Conservation (phyloP, 2,888 invertebrate genomes). For the Tethea ocularis region DNA sequence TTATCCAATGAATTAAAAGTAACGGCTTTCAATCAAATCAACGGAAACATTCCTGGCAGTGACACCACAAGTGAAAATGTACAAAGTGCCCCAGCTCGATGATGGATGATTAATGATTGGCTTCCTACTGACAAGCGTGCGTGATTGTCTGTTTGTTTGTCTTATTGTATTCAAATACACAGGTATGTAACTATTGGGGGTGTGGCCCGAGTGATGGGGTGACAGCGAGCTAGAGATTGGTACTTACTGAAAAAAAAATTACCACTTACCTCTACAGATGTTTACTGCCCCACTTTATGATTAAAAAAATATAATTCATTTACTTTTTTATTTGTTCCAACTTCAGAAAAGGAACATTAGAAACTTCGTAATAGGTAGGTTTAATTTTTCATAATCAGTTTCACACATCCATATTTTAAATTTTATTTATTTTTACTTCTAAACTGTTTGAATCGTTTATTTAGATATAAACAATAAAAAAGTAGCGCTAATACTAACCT, state of each 20-base stretch:
- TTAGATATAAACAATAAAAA: no score
- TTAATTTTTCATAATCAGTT: no score
- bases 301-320: no score
- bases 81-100: conserved; percentile 21
- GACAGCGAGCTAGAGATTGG: conserved; percentile 5
- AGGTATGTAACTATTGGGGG: conserved; percentile 37
- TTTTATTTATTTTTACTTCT: no score
- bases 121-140: conserved; percentile 54
- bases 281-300: no score
- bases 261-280: no score
- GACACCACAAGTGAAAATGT: conserved; percentile 17
- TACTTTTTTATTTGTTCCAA: no score
- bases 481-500: no score
- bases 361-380: no score
- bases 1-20: background rate
- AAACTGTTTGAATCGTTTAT: no score
- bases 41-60: background rate
- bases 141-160: conserved; percentile 62
- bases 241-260: background rate
- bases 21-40: background rate
- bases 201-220: conserved; percentile 19
- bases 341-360: no score
- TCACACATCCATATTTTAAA: no score
- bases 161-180: conserved; percentile 48
- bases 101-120: conserved; percentile 67